Evolutionary conservation across 1,140 invertebrate genomes (phyloP).

Genomic region (Alviniconcha marisindica): DNA sequence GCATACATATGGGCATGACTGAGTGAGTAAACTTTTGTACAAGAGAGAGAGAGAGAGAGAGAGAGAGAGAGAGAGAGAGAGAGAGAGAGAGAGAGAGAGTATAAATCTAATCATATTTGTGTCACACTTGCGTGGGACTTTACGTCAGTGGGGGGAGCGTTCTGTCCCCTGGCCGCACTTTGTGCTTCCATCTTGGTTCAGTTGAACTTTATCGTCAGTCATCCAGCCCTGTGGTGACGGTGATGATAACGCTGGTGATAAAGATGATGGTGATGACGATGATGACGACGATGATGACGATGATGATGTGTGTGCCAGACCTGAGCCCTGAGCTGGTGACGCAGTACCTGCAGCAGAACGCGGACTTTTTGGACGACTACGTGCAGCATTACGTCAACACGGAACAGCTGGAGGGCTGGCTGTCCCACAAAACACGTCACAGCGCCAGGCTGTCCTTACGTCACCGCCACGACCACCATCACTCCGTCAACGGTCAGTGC

Average conservation of each 20-base stretch:
- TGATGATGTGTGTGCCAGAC: slow-evolving; percentile 50
- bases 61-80: slow-evolving; percentile 18
- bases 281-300: no score
- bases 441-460: slow-evolving; percentile 30
- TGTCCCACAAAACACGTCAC: slow-evolving; percentile 70
- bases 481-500: slow-evolving; percentile 9
- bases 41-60: slow-evolving; percentile 1
- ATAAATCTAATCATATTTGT: background rate
- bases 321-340: slow-evolving; percentile 64
- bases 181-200: no score
- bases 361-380: slow-evolving; percentile 80
- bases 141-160: no score
- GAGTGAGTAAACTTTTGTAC: background rate
- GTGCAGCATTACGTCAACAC: slow-evolving; percentile 79
- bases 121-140: no score
- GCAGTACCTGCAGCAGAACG: slow-evolving; percentile 77
- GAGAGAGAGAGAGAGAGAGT: slow-evolving; percentile 4
- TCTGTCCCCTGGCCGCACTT: no score
- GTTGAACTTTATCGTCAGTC: no score
- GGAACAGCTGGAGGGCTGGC: slow-evolving; percentile 80
- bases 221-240: no score
- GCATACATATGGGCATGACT: background rate
- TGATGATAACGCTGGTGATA: no score
- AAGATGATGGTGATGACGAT: no score
- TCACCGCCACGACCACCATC: slow-evolving; percentile 53